Base-by-base conservation (phyloP, 2,888 invertebrate genomes). In the Coelopa pilipes region DNA sequence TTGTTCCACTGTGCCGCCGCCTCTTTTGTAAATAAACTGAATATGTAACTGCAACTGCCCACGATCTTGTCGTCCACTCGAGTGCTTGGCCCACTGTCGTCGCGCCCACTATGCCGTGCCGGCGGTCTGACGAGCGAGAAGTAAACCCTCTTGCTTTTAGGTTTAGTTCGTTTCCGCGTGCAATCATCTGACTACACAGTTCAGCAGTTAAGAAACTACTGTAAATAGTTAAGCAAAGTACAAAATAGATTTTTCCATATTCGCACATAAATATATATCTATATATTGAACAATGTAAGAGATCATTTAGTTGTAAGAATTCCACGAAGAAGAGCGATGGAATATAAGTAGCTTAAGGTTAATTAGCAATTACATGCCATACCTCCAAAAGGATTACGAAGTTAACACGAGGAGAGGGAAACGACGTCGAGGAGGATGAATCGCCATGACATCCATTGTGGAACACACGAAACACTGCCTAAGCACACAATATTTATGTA, bases 381-480 rank as follows among this genome's bases (percentile, higher is more conserved):
- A 34, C 34, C 34, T 34, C 34, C 34, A 46, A 68, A 45, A 55
- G 19, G 50, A 68, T 53, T 34, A 24, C 45, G n/a, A 34, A 68
- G 67, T 68, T 68, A 53, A 67, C 49, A 67, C 15, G 21, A 15
- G 49, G 21, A 62, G n/a, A 45, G 62, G n/a, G 34, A 63, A 2
- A 63, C 4, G 46, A n/a, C n/a, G n/a, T n/a, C n/a, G n/a, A n/a
- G n/a, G 34, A 7, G n/a, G 12, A 63, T 46, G 11, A 46, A n/a
- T 13, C 24, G 24, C 9, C 21, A 55, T 68, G 53, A 68, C 53
- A 68, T 68, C 53, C 67, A 68, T 15, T 55, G 24, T 55, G 53
- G 34, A 34, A 34, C 67, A 50, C 49, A 15, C 50, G 67, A 49
- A 68, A 55, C 67, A 68, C 67, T 68, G 67, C 53, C 67, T 53